These are phyloP conservation scores for Aleiodes leptofemur DNA, from an alignment of 2,888 invertebrate species.

Conservation along the genomic window DNA sequence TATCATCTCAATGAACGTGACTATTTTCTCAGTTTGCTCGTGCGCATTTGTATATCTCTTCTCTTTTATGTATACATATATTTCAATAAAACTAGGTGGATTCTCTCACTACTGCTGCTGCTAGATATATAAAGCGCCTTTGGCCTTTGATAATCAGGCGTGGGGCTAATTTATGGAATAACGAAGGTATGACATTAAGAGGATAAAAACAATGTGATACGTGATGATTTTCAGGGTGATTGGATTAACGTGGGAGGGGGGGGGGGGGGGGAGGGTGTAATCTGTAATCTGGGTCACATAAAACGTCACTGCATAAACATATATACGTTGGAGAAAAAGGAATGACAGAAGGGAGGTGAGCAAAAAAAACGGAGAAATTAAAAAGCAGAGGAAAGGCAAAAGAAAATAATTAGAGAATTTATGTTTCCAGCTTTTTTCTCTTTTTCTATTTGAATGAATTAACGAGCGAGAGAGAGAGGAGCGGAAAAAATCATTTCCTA, in stretches of 20 bases:
- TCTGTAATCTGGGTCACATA: constrained; percentile 14
- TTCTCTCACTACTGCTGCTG: neutral
- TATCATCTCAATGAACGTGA: constrained; percentile 12
- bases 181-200: constrained; percentile 1
- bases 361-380: neutral
- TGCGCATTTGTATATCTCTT: neutral
- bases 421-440: neutral
- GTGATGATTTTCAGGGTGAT: constrained; percentile 9
- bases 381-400: neutral
- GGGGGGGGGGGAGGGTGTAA: no score
- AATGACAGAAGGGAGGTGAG: neutral
- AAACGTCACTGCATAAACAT: neutral
- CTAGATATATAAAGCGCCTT: neutral
- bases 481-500: constrained; percentile 17
- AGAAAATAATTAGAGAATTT: neutral
- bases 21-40: constrained; percentile 3
- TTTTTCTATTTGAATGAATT: neutral
- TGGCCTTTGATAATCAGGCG: neutral
- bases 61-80: neutral
- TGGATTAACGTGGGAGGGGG: neutral
- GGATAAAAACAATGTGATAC: constrained; percentile 13
- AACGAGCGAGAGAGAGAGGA: neutral
- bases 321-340: neutral
- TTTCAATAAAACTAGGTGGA: neutral
- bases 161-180: constrained; percentile 15